Evolutionary conservation across 2,113 vertebrate species (phyloP).

Genomic region (Scophthalmus maximus): DNA sequence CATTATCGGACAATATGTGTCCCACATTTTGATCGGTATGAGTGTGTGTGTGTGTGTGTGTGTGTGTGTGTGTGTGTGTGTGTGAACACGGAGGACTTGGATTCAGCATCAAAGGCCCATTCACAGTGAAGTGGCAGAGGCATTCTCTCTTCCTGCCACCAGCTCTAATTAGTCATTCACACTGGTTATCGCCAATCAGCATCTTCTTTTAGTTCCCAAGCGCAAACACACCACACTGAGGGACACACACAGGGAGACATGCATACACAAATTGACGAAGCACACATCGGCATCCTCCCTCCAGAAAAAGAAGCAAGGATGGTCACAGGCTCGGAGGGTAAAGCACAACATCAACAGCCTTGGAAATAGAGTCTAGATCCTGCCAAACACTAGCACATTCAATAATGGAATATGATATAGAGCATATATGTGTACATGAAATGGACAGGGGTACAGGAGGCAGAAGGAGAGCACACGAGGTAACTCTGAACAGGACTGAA

Average conservation of each 20-base stretch:
- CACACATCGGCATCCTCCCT: neutral
- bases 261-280: neutral
- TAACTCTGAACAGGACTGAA: neutral
- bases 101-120: conserved; percentile 68
- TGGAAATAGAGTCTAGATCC: neutral
- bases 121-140: conserved; percentile 71
- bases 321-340: neutral
- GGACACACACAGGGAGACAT: conserved; percentile 1
- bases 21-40: conserved; percentile 29
- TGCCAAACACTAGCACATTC: conserved; percentile 22
- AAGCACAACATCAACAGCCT: conserved; percentile 25
- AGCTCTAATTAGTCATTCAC: conserved; percentile 74
- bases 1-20: conserved; percentile 41
- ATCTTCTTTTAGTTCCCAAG: conserved; percentile 60
- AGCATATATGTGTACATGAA: conserved; percentile 2
- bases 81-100: conserved; percentile 53
- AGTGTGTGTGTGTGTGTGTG: conserved; percentile 27
- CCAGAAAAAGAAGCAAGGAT: conserved; percentile 1
- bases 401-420: neutral
- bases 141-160: conserved; percentile 64
- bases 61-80: conserved; percentile 30
- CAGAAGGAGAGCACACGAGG: neutral
- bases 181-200: conserved; percentile 67
- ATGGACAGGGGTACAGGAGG: no score
- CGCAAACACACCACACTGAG: conserved; percentile 20